Evolutionary conservation across 1,140 invertebrate species (phyloP).

Genomic region (Tetragonula clypearis): DNA sequence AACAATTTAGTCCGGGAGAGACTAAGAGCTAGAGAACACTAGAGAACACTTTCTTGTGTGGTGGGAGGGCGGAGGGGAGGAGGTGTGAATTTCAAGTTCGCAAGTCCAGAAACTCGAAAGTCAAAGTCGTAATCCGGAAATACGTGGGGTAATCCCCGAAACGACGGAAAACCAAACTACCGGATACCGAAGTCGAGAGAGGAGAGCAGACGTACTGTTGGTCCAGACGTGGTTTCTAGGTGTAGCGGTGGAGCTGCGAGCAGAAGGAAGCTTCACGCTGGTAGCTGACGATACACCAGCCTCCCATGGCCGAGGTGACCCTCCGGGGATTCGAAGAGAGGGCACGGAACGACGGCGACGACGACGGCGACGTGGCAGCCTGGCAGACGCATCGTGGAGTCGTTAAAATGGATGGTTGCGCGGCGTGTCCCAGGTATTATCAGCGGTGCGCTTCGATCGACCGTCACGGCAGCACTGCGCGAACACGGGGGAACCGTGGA

Average conservation of each 20-base stretch:
- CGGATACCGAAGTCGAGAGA: background rate
- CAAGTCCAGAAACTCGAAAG: no score
- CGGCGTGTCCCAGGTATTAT: conserved; percentile 46
- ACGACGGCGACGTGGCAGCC: conserved; percentile 7
- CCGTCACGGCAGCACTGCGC: conserved; percentile 64
- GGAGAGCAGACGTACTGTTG: background rate
- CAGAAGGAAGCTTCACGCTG: conserved; percentile 28
- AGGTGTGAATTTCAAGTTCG: no score
- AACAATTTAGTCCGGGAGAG: background rate
- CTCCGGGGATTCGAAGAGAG: background rate
- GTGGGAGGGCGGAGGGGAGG: no score
- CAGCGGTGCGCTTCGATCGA: conserved; percentile 65
- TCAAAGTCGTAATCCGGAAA: no score
- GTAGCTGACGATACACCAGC: conserved; percentile 6
- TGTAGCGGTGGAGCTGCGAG: background rate
- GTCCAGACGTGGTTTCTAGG: background rate
- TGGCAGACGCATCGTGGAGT: conserved; percentile 32
- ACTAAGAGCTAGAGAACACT: no score
- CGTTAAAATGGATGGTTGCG: conserved; percentile 26
- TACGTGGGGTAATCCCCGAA: no score
- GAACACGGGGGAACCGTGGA: conserved; percentile 20
- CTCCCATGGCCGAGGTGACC: background rate
- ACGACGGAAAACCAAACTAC: background rate
- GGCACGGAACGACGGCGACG: conserved; percentile 1
- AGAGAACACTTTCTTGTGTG: no score